Conservation (phyloP, 2,113 vertebrate species). For the Geococcyx californianus region DNA sequence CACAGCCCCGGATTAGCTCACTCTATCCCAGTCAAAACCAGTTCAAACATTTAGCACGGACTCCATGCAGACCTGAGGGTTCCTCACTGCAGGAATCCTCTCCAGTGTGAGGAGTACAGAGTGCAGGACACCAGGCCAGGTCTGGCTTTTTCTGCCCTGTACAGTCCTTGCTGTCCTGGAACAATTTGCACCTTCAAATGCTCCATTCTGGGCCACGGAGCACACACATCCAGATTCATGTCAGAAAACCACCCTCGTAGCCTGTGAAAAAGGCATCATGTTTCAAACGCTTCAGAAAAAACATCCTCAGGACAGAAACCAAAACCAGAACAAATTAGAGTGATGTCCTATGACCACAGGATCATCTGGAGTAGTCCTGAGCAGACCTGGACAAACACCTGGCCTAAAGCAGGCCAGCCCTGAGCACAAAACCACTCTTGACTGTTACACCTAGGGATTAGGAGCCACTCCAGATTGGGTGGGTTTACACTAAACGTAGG, state of each 20-base stretch:
- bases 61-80: neutral
- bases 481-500: neutral
- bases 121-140: neutral
- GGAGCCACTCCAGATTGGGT: neutral
- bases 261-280: neutral
- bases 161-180: neutral
- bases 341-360: neutral
- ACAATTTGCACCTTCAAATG: neutral
- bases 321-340: neutral
- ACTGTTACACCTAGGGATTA: neutral
- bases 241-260: fast-evolving
- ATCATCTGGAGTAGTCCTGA: neutral
- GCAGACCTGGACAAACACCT: neutral
- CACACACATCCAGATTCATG: neutral
- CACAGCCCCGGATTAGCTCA: too few species aligned
- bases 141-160: neutral
- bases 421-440: neutral
- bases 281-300: neutral
- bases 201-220: neutral
- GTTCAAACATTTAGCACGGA: too few species aligned
- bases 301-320: neutral
- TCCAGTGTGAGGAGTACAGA: neutral
- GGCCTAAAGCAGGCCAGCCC: too few species aligned
- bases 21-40: too few species aligned
- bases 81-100: neutral